These are phyloP conservation scores for Rhamphomyia laevipes DNA, from an alignment of 2,888 invertebrate species.

Conservation along the genomic window DNA sequence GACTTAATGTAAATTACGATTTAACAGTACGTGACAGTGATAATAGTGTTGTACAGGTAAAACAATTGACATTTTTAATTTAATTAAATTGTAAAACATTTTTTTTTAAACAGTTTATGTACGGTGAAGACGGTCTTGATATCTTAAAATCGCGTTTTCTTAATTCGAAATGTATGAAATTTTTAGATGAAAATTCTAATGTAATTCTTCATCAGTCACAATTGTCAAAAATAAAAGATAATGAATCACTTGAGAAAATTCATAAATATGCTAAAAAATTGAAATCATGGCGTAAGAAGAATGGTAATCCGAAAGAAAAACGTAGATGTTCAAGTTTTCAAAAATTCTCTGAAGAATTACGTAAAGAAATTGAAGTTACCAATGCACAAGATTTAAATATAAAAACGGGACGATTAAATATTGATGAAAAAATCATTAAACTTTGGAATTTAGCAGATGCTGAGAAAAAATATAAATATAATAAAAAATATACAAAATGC, in stretches of 20 bases:
- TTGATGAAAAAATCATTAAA: conserved; percentile 48
- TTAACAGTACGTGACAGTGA: conserved; percentile 93
- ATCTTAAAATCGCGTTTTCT: conserved; percentile 79
- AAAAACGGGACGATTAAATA: conserved; percentile 47
- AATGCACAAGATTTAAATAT: conserved; percentile 37
- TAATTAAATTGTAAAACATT: too few species aligned
- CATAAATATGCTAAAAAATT: conserved; percentile 46
- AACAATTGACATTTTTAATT: too few species aligned
- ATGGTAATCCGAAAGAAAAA: conserved; percentile 39
- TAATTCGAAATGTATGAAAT: conserved; percentile 58
- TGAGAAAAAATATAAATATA: conserved; percentile 42
- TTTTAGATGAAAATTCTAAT: conserved; percentile 69
- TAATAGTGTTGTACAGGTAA: conserved; percentile 75
- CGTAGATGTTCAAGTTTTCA: conserved; percentile 44
- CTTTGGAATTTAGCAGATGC: conserved; percentile 53
- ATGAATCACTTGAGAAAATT: conserved; percentile 41
- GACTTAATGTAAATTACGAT: conserved; percentile 85
- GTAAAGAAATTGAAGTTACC: conserved; percentile 39
- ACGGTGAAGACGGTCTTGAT: conserved; percentile 91
- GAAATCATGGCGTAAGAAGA: conserved; percentile 49
- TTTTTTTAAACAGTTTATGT: conserved; percentile 72
- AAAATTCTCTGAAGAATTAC: conserved; percentile 45
- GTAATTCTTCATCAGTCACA: conserved; percentile 49
- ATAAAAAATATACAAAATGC: conserved; percentile 40
- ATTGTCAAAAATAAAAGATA: conserved; percentile 46